Conservation (phyloP, 2,888 invertebrate genomes). For the Drosophila incognita region DNA sequence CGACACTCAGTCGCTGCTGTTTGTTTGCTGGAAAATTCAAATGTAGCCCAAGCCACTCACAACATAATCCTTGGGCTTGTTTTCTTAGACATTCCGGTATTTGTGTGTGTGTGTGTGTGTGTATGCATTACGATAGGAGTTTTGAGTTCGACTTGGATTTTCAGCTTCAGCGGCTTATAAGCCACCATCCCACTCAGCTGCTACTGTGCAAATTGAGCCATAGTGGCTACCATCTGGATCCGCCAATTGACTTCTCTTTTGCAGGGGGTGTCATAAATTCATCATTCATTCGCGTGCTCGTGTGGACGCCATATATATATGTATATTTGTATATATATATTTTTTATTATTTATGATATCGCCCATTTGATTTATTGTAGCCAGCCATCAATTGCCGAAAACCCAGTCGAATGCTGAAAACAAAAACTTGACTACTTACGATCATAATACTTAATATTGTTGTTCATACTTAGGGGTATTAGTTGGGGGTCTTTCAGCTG, state of each 20-base stretch:
- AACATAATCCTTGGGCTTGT: conserved; percentile 74
- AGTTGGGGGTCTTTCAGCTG: conserved; percentile 6
- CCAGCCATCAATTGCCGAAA: conserved; percentile 54
- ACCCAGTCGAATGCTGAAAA: conserved; percentile 40
- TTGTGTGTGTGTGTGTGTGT: conserved; percentile 14
- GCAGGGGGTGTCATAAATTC: conserved; percentile 72
- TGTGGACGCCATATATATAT: conserved; percentile 29
- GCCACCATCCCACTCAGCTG: conserved; percentile 3
- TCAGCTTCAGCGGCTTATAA: conserved; percentile 37
- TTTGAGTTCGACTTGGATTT: conserved; percentile 44
- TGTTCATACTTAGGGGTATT: conserved; percentile 17
- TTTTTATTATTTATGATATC: conserved; percentile 61
- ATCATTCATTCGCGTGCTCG: conserved; percentile 67
- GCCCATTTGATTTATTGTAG: conserved; percentile 65
- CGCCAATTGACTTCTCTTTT: conserved; percentile 50
- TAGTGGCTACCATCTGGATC: conserved; percentile 47
- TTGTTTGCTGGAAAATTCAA: conserved; percentile 77
- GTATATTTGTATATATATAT: not conserved
- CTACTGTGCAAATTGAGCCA: conserved; percentile 67
- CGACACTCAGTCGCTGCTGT: conserved; percentile 49
- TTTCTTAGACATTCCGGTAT: conserved; percentile 62
- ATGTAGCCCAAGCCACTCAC: conserved; percentile 65
- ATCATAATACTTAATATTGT: conserved; percentile 28
- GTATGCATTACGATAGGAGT: conserved; percentile 59
- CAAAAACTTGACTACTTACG: conserved; percentile 18